Conservation (phyloP, 2,888 invertebrate species). For the Dioctria rufipes region DNA sequence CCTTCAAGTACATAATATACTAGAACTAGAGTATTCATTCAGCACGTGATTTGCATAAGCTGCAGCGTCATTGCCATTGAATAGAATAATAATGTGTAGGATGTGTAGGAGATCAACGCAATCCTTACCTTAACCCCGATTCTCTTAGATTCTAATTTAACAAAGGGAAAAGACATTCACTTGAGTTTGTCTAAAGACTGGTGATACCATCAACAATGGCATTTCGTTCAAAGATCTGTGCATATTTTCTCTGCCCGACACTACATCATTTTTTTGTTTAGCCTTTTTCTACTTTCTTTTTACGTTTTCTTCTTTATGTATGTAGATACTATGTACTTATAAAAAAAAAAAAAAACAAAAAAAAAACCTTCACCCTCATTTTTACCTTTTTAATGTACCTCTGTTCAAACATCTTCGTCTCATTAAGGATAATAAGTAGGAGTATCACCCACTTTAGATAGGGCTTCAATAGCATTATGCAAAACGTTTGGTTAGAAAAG, state of each 20-base stretch:
- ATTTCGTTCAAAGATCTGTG: not conserved
- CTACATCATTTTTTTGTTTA: not conserved
- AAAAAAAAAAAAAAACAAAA: too few species aligned
- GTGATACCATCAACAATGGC: conserved; percentile 16
- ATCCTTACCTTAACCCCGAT: conserved; percentile 15
- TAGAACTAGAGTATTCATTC: not conserved
- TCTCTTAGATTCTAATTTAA: not conserved
- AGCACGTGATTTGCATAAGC: conserved; percentile 15
- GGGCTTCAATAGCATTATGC: too few species aligned
- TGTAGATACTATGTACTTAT: too few species aligned
- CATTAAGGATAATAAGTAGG: not conserved
- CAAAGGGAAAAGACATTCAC: conserved; percentile 1
- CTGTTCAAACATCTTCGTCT: not conserved
- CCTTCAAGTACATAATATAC: not conserved
- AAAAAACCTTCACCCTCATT: not conserved
- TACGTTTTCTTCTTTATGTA: not conserved
- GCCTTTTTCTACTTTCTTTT: not conserved
- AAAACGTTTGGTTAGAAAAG: too few species aligned
- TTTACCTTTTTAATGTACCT: not conserved
- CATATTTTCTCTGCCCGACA: too few species aligned
- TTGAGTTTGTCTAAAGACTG: not conserved
- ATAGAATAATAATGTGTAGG: not conserved
- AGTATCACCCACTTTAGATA: too few species aligned
- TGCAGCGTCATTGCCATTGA: not conserved
- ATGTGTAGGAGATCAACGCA: not conserved